phyloP scores from a whole-genome alignment of 2,113 vertebrate genomes.

The Neotragus moschatus region DNA sequence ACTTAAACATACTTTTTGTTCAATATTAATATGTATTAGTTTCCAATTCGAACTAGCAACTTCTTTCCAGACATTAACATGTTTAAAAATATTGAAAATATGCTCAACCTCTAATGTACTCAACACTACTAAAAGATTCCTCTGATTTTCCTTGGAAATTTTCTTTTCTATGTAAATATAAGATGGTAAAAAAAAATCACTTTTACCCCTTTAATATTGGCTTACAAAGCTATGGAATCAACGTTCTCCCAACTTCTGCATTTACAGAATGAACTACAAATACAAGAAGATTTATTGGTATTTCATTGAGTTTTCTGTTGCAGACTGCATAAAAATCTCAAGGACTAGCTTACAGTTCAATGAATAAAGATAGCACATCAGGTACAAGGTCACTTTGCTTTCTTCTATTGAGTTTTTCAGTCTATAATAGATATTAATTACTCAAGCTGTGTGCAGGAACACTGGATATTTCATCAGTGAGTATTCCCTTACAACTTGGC shows the following conservation, averaged over 20 bases:
- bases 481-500: neutral
- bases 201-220: neutral
- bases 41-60: neutral
- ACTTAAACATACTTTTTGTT: neutral
- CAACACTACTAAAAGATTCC: neutral
- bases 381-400: neutral
- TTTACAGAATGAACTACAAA: slow-evolving; percentile 38
- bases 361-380: slow-evolving; percentile 60
- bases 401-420: slow-evolving; percentile 44
- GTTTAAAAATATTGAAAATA: neutral
- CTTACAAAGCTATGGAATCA: slow-evolving; percentile 13
- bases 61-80: neutral
- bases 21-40: neutral
- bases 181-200: slow-evolving; percentile 32
- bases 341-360: slow-evolving; percentile 69
- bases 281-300: slow-evolving; percentile 56
- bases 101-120: neutral
- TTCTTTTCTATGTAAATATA: neutral
- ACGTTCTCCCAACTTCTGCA: neutral
- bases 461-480: neutral
- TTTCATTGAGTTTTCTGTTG: slow-evolving; percentile 62
- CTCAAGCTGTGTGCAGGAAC: neutral
- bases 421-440: slow-evolving; percentile 37
- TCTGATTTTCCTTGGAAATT: neutral
- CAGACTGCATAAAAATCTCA: slow-evolving; percentile 50